Conservation (phyloP, 2,888 invertebrate species). For the Terebella lapidaria region DNA sequence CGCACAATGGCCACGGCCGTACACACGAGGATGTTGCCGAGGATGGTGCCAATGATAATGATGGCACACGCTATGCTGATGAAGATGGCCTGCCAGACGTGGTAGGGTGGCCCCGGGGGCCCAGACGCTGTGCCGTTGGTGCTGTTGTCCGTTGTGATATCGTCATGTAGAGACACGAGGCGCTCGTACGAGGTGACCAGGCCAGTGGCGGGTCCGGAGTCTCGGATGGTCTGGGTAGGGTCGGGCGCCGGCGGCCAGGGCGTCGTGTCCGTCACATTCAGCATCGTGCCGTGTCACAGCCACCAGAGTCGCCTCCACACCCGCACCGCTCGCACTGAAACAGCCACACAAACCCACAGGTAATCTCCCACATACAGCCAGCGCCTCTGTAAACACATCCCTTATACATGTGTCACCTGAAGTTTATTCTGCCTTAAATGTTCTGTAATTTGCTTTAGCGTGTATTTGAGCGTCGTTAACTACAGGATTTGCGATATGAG, state of each 20-base stretch:
- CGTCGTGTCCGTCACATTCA: neutral
- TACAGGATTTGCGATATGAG: no score
- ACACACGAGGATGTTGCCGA: constrained; percentile 57
- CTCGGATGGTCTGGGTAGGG: neutral
- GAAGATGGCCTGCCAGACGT: constrained; percentile 18
- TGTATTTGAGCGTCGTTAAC: no score
- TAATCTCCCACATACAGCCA: no score
- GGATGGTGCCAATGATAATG: constrained; percentile 54
- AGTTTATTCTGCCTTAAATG: no score
- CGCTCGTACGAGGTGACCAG: no score
- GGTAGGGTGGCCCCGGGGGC: neutral
- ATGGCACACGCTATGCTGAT: constrained; percentile 34
- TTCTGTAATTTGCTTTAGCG: no score
- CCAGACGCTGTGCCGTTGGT: neutral
- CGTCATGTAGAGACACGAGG: no score
- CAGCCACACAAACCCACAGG: no score
- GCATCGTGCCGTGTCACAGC: neutral
- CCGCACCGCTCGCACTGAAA: no score
- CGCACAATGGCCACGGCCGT: constrained; percentile 57
- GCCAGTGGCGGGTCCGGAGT: neutral
- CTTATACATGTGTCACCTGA: no score
- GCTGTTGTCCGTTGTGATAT: neutral
- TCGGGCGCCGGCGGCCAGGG: neutral
- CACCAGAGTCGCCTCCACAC: no score
- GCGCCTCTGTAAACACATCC: no score